A percentile compares a stretch with the other conserved stretches of the same genome.
Conservation (phyloP, 2,888 invertebrate genomes). For the Xestia sexstrigata region DNA sequence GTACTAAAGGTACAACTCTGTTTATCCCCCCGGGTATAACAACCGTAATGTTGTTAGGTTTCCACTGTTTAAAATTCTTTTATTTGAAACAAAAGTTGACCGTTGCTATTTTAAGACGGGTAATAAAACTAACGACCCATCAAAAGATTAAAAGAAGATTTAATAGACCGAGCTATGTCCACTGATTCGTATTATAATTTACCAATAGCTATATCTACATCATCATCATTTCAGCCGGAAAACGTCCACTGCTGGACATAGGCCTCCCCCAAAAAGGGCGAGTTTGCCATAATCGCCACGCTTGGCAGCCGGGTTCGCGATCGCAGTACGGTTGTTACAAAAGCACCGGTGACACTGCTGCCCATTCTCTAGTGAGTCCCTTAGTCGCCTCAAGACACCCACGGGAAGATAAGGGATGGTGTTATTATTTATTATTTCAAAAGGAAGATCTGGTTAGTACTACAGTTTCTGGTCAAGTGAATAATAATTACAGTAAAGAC, state of each 20-base stretch:
- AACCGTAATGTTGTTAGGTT: neutral
- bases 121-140: constrained; percentile 26
- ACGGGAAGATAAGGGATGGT: too few species aligned
- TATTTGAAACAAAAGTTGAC: neutral
- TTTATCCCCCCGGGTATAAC: neutral
- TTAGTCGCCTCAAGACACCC: too few species aligned
- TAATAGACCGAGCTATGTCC: constrained; percentile 8
- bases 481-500: constrained; percentile 12
- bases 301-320: too few species aligned
- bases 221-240: too few species aligned
- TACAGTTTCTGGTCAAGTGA: constrained; percentile 5
- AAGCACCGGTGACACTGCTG: too few species aligned
- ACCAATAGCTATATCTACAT: neutral
- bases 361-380: too few species aligned
- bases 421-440: too few species aligned
- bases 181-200: constrained; percentile 9
- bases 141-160: constrained; percentile 12
- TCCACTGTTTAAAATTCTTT: neutral
- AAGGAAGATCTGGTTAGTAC: neutral
- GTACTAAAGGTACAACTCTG: neutral
- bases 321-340: too few species aligned
- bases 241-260: too few species aligned
- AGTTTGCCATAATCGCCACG: too few species aligned
- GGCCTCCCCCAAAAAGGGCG: too few species aligned
- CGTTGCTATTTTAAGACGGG: constrained; percentile 28